These are phyloP conservation scores for Tetramorium bicarinatum DNA, from an alignment of 2,888 invertebrate genomes.

Conservation along the genomic window DNA sequence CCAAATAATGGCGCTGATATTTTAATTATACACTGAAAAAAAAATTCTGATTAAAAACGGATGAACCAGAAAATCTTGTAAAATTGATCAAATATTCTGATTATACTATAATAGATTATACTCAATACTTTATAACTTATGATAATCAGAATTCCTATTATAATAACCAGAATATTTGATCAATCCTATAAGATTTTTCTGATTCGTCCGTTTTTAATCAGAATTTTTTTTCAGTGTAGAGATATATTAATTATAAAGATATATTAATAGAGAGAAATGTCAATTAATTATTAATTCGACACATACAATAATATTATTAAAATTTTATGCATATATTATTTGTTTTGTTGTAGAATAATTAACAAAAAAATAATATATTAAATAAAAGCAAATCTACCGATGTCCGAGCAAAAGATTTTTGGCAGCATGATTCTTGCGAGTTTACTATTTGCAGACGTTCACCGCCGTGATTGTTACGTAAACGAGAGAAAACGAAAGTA, in stretches of 20 bases:
- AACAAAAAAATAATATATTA: neutral
- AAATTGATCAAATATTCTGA: too few species aligned
- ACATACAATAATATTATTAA: neutral
- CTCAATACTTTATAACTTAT: too few species aligned
- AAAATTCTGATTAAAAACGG: too few species aligned
- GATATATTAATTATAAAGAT: neutral
- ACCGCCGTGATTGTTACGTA: constrained; percentile 31
- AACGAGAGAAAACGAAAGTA: constrained; percentile 55
- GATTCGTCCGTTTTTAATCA: too few species aligned
- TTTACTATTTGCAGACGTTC: neutral
- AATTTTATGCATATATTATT: neutral
- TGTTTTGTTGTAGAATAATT: neutral
- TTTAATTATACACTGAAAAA: neutral
- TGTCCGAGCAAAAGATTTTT: neutral
- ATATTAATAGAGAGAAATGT: neutral
- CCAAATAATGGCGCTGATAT: neutral
- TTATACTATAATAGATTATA: too few species aligned
- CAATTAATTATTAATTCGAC: neutral
- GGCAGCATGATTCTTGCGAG: neutral
- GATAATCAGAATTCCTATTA: too few species aligned
- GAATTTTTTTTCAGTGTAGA: too few species aligned
- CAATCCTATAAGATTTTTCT: too few species aligned
- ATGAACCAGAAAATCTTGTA: too few species aligned
- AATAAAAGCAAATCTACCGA: neutral
- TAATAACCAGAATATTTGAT: too few species aligned